phyloP scores from a whole-genome alignment of 2,888 invertebrate species.

The Andrena chrysosceles region DNA sequence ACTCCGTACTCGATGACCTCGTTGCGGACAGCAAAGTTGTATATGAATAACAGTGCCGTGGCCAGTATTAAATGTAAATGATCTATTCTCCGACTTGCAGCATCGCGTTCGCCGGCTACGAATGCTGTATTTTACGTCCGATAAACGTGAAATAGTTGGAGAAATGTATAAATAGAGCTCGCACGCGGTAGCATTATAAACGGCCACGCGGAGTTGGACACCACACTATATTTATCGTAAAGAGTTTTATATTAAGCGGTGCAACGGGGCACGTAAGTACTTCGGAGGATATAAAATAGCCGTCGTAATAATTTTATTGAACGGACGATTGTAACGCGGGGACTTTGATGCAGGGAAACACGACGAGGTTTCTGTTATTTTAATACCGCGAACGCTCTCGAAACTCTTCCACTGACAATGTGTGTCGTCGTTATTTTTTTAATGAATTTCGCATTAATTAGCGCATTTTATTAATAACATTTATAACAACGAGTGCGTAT shows the following conservation, averaged over 20 bases:
- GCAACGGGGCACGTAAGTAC: conserved; percentile 13
- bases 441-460: not conserved
- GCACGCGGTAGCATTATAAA: conserved; percentile 5
- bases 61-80: not conserved
- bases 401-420: not conserved
- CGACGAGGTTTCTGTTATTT: not conserved
- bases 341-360: not conserved
- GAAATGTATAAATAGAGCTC: conserved; percentile 14
- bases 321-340: not conserved
- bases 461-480: conserved; percentile 28
- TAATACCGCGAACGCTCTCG: too few species aligned
- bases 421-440: not conserved
- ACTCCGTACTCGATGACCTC: not conserved
- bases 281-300: conserved; percentile 20
- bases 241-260: conserved; percentile 32
- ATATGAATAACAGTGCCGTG: not conserved
- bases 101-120: not conserved
- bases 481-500: conserved; percentile 16
- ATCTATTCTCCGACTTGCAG: not conserved
- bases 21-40: not conserved
- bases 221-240: conserved; percentile 26
- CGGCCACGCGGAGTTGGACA: not conserved
- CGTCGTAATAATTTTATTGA: conserved; percentile 15
- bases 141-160: conserved; percentile 6
- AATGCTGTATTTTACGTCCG: not conserved